Base-by-base conservation (phyloP, 2,797 vertebrate genomes). In the Acipenser transmontanus region DNA sequence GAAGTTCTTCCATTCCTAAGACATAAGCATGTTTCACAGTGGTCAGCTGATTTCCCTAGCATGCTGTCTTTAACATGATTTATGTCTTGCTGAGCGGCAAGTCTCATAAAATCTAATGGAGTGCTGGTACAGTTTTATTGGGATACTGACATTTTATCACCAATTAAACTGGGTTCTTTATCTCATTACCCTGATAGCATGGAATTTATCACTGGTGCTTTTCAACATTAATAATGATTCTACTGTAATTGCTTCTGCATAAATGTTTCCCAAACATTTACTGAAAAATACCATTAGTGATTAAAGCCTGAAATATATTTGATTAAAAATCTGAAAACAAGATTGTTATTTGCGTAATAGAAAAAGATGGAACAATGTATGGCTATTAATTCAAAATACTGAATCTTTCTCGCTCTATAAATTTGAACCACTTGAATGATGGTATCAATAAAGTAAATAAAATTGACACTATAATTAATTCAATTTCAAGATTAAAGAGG, bases 91-190 rank as follows among this genome's bases (percentile, higher is more conserved):
- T 81, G 74, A 77, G 77, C 76, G 68, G 73, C 69, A 65, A 64
- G 61, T 14, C 67, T 80, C 80, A 82, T 84, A 77, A 85, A 78
- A 69, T 78, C 69, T 75, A 80, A 78, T 79, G 73, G 70, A 72
- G 72, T 80, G 50, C 64, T 73, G 70, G 74, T 67, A 65, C 80
- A 69, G 10, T 48, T 68, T 76, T 79, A 80, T 74, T 74, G 80
- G 69, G 71, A 77, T 85, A 87, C 80, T 80, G 84, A 81, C 66
- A 77, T 83, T 81, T 87, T 78, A 86, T 81, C 74, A 83, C 71
- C 71, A 80, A 78, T 84, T 85, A 84, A 70, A 70, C 70, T 69
- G 63, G 50, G 70, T 72, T 74, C 66, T 64, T 85, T 77, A 79
- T 81, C 68, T 73, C 71, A 77, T 75, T 85, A 74, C 74, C 71